Base-by-base conservation (phyloP, 2,888 invertebrate genomes). In the Papilio elwesi region DNA sequence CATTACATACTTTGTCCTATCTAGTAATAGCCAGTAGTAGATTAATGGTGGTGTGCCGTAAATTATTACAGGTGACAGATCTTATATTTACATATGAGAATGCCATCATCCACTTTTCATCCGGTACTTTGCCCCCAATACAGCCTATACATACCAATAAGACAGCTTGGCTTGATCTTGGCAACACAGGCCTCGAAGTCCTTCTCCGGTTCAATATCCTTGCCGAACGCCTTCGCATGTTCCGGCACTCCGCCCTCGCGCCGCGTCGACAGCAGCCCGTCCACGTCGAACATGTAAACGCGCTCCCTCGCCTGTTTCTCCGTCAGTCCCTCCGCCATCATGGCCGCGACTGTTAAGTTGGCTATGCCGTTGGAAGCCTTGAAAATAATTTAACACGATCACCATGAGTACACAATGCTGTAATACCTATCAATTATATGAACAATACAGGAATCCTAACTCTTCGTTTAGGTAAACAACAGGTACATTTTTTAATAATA, bases 281-380 rank as follows among this genome's bases (percentile, higher is more conserved):
- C 96, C 47, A 98, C 96, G 83, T 99, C 99, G 79, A 98, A 97
- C 97, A 99, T 97, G 96, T 97, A 99, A 76, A 99, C 98, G 79
- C 96, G 96, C n/a, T 95, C 95, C 52, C 96, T 94, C 0, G 99
- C 99, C 81, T 98, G 97, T 81, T 94, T 88, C 76, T 89, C 86
- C 0, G 94, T 85, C 0, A 95, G 86, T 16, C 95, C 95, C 51
- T 95, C 95, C 11, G 96, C 95, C 70, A 96, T 94, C 98, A 99
- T 97, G 0, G 99, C 98, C 80, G 97, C 96, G 0, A 97, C 97
- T 65, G 97, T 96, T 67, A 99, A 94, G 89, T 97, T 96, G 0
- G 99, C 99, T 81, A 98, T 98, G 74, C 99, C 99, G 75, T 98
- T 96, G 0, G 98, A 97, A 9, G 99, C 99, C 96, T 98, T 83